Evolutionary conservation across 1,140 invertebrate genomes (phyloP), one percentile per base, ranked within the genome.

Genomic region (Euwallacea similis): DNA sequence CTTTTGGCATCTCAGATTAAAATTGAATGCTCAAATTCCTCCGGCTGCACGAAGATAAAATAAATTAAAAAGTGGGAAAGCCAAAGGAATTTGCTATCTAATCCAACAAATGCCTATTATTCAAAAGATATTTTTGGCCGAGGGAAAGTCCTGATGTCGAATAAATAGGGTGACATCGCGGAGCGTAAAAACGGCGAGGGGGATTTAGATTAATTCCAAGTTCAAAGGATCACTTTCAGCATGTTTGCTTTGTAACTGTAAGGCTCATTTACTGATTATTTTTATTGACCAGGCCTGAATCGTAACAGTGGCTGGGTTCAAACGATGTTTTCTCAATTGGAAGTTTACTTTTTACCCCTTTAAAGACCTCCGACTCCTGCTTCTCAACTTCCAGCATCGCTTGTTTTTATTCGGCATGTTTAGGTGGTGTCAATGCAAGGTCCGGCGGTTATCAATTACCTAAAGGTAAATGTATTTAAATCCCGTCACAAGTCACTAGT

Each of bases 251-350:
- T 75, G 73, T 75, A 72, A 72, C 74, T 77, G 62, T 69, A 76
- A 72, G 76, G 73, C 73, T 77, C 76, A 77, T 77, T 76, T 76
- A 69, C 76, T 77, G 75, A 77, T 77, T 77, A 77, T 76, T 77
- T 77, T 76, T 74, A 77, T 74, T 77, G 76, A 76, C 76, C 75
- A 74, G 64, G 63, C 55, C 41, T 16, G 50, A 71, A 66, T 53
- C 15, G 59, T n/a, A 62, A 59, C 56, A 65, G 54, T 67, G 56
- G 69, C 72, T 9, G 11, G 58, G 47, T 53, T 71, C 61, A 71
- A 71, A 65, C 69, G 69, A 62, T 69, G 54, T 58, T 71, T 71
- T 65, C 69, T 71, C 69, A 65, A 54, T 71, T 63, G 59, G 60
- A 69, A 69, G 54, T 69, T 41, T n/a, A 13, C 13, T 58, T 60